These are phyloP conservation scores for Lagodon rhomboides DNA, from an alignment of 2,797 vertebrate genomes.

Conservation along the genomic window DNA sequence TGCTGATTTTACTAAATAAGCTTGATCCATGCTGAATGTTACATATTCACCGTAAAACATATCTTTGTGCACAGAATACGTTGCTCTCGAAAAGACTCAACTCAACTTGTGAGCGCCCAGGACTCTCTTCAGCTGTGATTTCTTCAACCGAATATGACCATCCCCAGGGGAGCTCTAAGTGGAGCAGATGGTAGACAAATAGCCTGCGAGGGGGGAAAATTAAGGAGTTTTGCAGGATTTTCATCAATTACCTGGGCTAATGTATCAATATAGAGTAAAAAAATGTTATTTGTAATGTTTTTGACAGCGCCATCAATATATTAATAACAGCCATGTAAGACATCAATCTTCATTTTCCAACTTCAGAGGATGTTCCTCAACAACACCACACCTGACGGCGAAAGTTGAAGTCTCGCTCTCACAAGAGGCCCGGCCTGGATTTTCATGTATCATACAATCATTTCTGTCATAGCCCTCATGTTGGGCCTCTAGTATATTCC, in stretches of 20 bases:
- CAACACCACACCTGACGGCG: conserved; percentile 25
- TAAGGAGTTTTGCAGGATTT: conserved; percentile 96
- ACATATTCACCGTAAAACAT: background rate
- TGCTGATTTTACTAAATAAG: background rate
- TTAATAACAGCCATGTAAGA: conserved; percentile 69
- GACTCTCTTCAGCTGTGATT: conserved; percentile 92
- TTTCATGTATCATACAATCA: conserved; percentile 59
- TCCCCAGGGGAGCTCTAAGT: conserved; percentile 94
- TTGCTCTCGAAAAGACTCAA: conserved; percentile 25
- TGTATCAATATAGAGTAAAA: conserved; percentile 75
- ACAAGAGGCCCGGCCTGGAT: conserved; percentile 6
- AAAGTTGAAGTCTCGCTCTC: conserved; percentile 24
- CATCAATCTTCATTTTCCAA: conserved; percentile 81
- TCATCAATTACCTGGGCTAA: conserved; percentile 96
- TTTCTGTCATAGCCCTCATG: conserved; percentile 65
- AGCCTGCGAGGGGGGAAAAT: conserved; percentile 93
- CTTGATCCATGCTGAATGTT: background rate
- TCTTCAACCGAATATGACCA: conserved; percentile 94
- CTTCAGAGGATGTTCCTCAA: conserved; percentile 51
- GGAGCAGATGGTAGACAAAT: conserved; percentile 99
- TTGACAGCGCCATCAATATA: conserved; percentile 83
- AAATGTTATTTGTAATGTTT: conserved; percentile 73
- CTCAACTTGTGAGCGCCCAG: conserved; percentile 55
- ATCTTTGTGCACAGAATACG: background rate
- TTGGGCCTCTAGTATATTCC: conserved; percentile 62